A percentile compares a stretch with the other conserved stretches of the same genome.
Conservation (phyloP, 2,888 invertebrate genomes). For the Eupithecia centaureata region DNA sequence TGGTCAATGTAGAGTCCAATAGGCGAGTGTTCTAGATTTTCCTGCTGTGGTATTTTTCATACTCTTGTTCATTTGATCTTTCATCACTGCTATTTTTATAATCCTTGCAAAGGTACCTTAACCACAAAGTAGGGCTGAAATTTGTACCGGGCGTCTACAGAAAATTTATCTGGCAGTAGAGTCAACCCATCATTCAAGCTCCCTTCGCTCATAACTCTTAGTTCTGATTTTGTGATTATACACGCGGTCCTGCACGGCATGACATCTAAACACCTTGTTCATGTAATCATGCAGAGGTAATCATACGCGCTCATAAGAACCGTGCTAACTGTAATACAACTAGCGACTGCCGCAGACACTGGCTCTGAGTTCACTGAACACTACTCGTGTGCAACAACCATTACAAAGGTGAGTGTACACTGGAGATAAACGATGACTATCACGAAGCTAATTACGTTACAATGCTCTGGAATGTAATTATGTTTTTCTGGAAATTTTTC, state of each 20-base stretch:
- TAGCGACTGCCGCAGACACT: constrained; percentile 44
- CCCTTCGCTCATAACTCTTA: not conserved
- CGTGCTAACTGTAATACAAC: constrained; percentile 39
- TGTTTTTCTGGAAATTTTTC: not conserved
- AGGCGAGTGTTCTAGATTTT: not conserved
- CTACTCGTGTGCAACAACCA: constrained; percentile 54
- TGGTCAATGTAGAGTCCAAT: constrained; percentile 9
- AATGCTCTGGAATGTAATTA: not conserved
- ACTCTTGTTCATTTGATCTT: not conserved
- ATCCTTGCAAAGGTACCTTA: no score
- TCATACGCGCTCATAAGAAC: constrained; percentile 36
- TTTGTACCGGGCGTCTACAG: no score
- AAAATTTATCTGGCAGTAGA: no score
- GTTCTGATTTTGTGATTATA: constrained; percentile 14
- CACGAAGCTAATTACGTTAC: constrained; percentile 13
- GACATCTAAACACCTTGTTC: constrained; percentile 30
- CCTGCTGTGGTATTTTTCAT: not conserved
- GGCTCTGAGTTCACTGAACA: constrained; percentile 53
- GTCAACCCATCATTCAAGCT: not conserved
- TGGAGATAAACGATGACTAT: constrained; percentile 27
- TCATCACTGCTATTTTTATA: not conserved
- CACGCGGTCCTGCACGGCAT: constrained; percentile 17
- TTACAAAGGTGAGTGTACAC: constrained; percentile 40
- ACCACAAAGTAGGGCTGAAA: no score
- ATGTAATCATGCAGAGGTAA: constrained; percentile 24